A percentile compares a stretch with the other conserved stretches of the same genome.
Evolutionary conservation across 2,113 vertebrate species (phyloP).

Genomic region (Anguilla rostrata): DNA sequence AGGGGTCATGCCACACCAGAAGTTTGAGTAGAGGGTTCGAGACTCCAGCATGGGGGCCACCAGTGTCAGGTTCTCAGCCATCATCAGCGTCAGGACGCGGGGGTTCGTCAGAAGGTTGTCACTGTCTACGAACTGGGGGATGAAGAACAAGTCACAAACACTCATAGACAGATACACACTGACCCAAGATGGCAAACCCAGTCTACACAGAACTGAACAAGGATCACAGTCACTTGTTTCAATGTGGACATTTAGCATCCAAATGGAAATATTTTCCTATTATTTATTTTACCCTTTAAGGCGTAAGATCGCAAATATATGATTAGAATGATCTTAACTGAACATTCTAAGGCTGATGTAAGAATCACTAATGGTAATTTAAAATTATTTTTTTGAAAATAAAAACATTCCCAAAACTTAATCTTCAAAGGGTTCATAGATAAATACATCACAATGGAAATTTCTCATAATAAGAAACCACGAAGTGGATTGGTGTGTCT

Average conservation of each 20-base stretch:
- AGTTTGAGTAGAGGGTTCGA: slow-evolving; percentile 85
- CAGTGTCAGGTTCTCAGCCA: slow-evolving; percentile 81
- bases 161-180: not conserved
- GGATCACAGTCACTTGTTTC: not conserved
- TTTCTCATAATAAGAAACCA: not conserved
- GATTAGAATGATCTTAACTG: too few relatives aligned
- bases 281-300: too few relatives aligned
- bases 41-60: slow-evolving; percentile 88
- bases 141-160: not conserved
- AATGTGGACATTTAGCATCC: too few relatives aligned
- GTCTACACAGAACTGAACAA: not conserved
- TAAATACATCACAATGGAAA: not conserved
- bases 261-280: too few relatives aligned
- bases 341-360: too few relatives aligned
- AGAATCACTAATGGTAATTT: too few relatives aligned
- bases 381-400: too few relatives aligned
- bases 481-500: too few relatives aligned
- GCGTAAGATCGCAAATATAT: too few relatives aligned
- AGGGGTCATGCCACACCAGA: slow-evolving; percentile 88
- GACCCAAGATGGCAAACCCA: not conserved
- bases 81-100: slow-evolving; percentile 74
- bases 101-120: slow-evolving; percentile 86
- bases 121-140: slow-evolving; percentile 78
- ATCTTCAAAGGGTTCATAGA: not conserved
- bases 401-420: too few relatives aligned